phyloP scores from a whole-genome alignment of 2,113 vertebrate species.

The Egretta garzetta region DNA sequence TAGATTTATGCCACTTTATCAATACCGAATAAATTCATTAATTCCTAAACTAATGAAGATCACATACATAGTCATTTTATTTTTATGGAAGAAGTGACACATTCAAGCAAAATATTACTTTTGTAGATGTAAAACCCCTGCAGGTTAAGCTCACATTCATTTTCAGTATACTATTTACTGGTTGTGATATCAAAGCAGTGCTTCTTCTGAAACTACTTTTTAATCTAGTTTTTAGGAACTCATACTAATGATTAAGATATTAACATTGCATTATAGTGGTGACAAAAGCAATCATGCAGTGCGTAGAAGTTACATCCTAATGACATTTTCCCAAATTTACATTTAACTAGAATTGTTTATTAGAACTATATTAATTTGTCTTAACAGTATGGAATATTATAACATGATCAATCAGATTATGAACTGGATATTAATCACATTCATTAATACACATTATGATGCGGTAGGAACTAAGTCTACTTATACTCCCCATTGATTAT shows the following conservation, averaged over 20 bases:
- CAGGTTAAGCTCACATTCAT: not conserved
- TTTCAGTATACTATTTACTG: not conserved
- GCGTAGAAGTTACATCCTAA: not conserved
- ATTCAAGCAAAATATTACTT: constrained; percentile 20
- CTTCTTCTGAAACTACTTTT: constrained; percentile 1
- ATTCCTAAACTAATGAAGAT: constrained; percentile 8
- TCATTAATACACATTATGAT: not conserved
- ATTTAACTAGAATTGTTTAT: not conserved
- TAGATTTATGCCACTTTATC: not conserved
- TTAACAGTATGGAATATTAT: not conserved
- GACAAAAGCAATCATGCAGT: not conserved
- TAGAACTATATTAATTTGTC: not conserved
- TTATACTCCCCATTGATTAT: not conserved
- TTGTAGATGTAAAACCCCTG: not conserved
- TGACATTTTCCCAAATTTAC: not conserved
- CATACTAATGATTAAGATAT: not conserved
- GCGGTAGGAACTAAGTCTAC: not conserved
- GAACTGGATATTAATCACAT: not conserved
- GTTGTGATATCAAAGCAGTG: not conserved
- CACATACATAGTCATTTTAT: not conserved
- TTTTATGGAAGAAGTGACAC: not conserved
- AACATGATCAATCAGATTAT: not conserved
- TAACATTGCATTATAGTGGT: not conserved
- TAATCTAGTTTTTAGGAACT: not conserved
- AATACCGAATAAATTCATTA: not conserved